Percentiles rank a stretch among this genome's conserved stretches.
Evolutionary conservation across 1,140 invertebrate species (phyloP).

Genomic region (Arion vulgaris): DNA sequence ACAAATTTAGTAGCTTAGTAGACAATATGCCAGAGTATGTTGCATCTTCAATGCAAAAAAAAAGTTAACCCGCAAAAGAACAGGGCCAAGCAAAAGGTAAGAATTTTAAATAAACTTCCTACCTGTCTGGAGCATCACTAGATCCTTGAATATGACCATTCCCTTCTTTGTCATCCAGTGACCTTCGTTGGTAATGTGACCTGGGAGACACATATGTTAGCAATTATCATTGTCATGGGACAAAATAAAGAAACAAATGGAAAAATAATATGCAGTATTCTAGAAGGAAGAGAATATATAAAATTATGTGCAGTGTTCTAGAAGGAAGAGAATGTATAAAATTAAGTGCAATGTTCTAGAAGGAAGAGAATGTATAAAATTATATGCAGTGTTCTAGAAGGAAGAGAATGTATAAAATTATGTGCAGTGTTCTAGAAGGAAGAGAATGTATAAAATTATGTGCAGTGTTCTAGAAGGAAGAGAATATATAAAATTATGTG

Average conservation of each 20-base stretch:
- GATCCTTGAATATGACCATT: conserved; percentile 50
- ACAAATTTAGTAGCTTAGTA: not conserved
- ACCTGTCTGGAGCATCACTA: conserved; percentile 49
- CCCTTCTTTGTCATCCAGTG: conserved; percentile 50
- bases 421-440: too few relatives aligned
- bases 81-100: too few relatives aligned
- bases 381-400: too few relatives aligned
- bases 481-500: too few relatives aligned
- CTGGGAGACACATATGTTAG: conserved; percentile 43
- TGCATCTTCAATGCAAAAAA: too few relatives aligned
- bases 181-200: conserved; percentile 66
- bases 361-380: too few relatives aligned
- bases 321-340: not conserved
- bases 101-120: not conserved
- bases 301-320: not conserved
- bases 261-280: not conserved
- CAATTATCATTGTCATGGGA: not conserved
- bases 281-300: not conserved
- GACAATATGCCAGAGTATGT: too few relatives aligned
- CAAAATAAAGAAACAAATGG: not conserved
- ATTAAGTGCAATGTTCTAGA: too few relatives aligned
- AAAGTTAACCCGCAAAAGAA: too few relatives aligned
- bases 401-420: too few relatives aligned
- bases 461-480: too few relatives aligned
- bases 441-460: too few relatives aligned